Evolutionary conservation across 2,797 vertebrate genomes (phyloP).

Genomic region (Capromys pilorides): DNA sequence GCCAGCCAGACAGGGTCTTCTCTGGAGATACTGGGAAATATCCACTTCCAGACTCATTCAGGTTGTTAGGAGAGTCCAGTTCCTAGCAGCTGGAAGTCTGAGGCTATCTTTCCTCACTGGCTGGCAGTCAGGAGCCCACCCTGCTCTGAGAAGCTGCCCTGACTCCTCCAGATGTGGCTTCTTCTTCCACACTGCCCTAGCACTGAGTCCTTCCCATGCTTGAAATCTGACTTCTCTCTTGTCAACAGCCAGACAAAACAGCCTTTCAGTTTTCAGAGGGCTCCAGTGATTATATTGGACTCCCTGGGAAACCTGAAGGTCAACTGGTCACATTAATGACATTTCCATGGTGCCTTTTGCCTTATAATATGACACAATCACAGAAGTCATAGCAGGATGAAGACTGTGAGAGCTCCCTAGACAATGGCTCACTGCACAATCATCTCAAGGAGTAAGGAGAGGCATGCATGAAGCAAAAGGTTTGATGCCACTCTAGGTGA

Average conservation of each 20-base stretch:
- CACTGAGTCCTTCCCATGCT: neutral
- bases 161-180: neutral
- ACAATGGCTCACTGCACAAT: neutral
- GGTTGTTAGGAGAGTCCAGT: neutral
- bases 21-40: neutral
- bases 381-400: neutral
- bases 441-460: neutral
- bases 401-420: neutral
- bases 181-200: neutral
- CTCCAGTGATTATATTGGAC: neutral
- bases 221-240: slow-evolving; percentile 39
- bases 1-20: neutral
- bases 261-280: neutral
- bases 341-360: neutral
- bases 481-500: neutral
- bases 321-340: neutral
- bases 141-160: neutral
- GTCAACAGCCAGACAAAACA: slow-evolving; percentile 13
- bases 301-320: neutral
- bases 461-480: neutral
- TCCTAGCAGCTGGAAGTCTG: neutral
- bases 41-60: neutral
- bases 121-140: neutral
- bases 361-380: neutral
- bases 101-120: neutral